Evolutionary conservation across 1,140 invertebrate species (phyloP).

Genomic region (Melanaphis sacchari): DNA sequence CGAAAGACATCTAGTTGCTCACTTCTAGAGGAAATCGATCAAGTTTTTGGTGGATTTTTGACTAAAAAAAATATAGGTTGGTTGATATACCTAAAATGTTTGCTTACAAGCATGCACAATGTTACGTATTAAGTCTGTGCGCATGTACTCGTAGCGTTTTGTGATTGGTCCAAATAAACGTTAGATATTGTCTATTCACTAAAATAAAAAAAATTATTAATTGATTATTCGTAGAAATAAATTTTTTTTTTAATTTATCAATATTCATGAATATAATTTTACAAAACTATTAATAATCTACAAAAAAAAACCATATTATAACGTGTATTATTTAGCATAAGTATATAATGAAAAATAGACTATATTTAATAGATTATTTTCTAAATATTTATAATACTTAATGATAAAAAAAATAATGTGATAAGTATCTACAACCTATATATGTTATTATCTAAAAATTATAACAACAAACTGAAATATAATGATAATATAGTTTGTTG

Average conservation of each 20-base stretch:
- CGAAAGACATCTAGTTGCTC: constrained; percentile 35
- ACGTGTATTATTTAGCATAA: neutral
- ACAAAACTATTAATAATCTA: neutral
- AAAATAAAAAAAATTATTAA: neutral
- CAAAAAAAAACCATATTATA: neutral
- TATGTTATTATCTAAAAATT: neutral
- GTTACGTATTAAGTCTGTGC: neutral
- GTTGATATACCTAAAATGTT: neutral
- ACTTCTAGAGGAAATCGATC: constrained; percentile 42
- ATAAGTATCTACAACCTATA: neutral
- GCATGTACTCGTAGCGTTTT: neutral
- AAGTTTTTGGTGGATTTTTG: constrained; percentile 48
- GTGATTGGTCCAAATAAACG: constrained; percentile 30
- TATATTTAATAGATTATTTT: neutral
- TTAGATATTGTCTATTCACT: neutral
- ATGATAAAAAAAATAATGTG: neutral
- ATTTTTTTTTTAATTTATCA: neutral
- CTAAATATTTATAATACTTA: neutral
- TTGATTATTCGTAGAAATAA: neutral
- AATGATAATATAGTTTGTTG: neutral
- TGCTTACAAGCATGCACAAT: neutral
- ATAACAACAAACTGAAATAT: neutral
- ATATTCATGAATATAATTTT: neutral
- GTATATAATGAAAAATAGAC: neutral
- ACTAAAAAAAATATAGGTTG: constrained; percentile 46